Percentiles rank a stretch among this genome's conserved stretches.
Evolutionary conservation across 1,140 invertebrate species (phyloP).

Genomic region (Atopsyche davidsoni): DNA sequence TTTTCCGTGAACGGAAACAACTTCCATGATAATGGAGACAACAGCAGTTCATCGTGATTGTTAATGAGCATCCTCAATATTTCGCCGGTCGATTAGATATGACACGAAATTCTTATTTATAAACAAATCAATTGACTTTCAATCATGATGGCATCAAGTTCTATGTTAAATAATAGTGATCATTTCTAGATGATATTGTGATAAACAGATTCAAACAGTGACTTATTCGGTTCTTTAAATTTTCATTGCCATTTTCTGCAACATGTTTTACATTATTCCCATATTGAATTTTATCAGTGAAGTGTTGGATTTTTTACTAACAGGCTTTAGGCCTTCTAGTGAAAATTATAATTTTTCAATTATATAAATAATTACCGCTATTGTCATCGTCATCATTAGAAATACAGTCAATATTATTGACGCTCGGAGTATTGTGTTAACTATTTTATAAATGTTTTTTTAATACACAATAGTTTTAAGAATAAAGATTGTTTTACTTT

Average conservation of each 20-base stretch:
- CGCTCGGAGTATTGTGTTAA: constrained; percentile 23
- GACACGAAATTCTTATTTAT: too few species aligned
- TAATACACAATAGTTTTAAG: constrained; percentile 26
- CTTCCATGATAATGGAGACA: constrained; percentile 69
- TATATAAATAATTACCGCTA: constrained; percentile 16
- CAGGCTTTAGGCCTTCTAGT: too few species aligned
- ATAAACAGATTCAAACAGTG: constrained; percentile 9
- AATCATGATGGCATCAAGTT: too few species aligned
- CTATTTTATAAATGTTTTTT: constrained; percentile 29
- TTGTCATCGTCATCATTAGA: constrained; percentile 18
- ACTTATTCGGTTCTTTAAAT: constrained; percentile 4
- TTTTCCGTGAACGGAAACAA: constrained; percentile 81
- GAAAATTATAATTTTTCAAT: too few species aligned
- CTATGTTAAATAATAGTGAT: too few species aligned
- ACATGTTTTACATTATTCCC: too few species aligned
- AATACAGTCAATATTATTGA: constrained; percentile 20
- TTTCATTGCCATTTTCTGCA: too few species aligned
- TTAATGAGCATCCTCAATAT: too few species aligned
- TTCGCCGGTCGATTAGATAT: too few species aligned
- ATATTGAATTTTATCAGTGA: constrained; percentile 16
- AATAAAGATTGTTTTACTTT: constrained; percentile 13
- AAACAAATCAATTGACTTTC: too few species aligned
- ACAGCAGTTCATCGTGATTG: constrained; percentile 62
- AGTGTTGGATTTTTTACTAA: too few species aligned
- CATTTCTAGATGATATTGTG: constrained; percentile 14